phyloP scores from a whole-genome alignment of 2,797 vertebrate genomes.

The Sebastiscus tertius region DNA sequence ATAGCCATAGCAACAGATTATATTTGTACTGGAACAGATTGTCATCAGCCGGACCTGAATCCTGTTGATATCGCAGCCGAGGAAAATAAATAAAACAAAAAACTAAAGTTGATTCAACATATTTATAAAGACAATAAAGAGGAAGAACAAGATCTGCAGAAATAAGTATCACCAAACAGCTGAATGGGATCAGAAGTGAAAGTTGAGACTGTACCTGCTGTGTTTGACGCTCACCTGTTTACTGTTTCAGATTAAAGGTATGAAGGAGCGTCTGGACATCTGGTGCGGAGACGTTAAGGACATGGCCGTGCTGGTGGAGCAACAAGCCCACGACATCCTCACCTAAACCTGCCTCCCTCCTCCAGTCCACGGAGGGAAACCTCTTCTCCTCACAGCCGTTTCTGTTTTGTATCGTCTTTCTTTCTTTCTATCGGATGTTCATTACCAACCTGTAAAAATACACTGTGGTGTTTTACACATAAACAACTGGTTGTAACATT shows the following conservation, averaged over 20 bases:
- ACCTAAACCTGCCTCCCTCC: conserved; percentile 77
- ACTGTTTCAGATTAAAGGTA: conserved; percentile 91
- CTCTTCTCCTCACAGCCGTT: neutral
- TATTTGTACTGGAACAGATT: too few relatives aligned
- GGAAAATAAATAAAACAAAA: too few relatives aligned
- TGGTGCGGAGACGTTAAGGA: conserved; percentile 97
- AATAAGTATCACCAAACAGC: neutral
- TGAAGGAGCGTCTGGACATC: conserved; percentile 96
- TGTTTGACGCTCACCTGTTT: neutral
- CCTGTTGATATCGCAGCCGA: too few relatives aligned
- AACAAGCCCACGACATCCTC: conserved; percentile 97
- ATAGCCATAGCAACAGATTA: too few relatives aligned
- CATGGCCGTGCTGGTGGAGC: conserved; percentile 98
- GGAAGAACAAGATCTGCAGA: neutral
- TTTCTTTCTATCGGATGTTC: conserved; percentile 43
- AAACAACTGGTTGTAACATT: conserved; percentile 41
- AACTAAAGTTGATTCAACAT: neutral
- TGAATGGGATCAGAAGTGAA: neutral
- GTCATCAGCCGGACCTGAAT: too few relatives aligned
- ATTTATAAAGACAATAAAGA: neutral
- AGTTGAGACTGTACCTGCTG: neutral
- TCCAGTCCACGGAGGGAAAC: neutral
- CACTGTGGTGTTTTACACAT: conserved; percentile 57
- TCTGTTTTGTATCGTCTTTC: conserved; percentile 39
- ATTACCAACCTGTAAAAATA: conserved; percentile 51